Evolutionary conservation across 2,113 vertebrate species (phyloP).

Genomic region (Centrocercus urophasianus): DNA sequence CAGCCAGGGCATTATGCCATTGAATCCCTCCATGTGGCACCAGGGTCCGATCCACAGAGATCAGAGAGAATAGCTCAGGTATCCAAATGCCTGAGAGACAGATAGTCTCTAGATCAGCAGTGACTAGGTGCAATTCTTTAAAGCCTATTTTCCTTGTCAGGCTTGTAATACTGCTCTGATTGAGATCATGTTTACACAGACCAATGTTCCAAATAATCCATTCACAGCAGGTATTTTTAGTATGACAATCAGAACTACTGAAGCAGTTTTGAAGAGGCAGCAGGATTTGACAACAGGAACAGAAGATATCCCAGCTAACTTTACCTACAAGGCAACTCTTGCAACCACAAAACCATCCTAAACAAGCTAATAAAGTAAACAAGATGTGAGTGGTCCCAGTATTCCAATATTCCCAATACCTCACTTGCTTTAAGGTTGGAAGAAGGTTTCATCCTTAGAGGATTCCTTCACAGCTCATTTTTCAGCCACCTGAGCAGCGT

Average conservation of each 20-base stretch:
- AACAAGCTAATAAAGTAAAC: too few relatives aligned
- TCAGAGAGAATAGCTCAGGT: background rate
- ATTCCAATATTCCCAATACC: background rate
- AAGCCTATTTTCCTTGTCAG: background rate
- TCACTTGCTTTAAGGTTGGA: slow-evolving; percentile 12
- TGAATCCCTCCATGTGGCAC: fast-evolving
- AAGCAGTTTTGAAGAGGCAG: background rate
- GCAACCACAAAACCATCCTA: too few relatives aligned
- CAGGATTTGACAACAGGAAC: background rate
- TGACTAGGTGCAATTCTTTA: background rate
- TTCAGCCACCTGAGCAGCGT: background rate
- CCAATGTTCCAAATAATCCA: background rate
- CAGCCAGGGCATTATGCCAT: background rate
- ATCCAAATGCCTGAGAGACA: background rate
- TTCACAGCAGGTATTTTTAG: background rate
- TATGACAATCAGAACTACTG: background rate
- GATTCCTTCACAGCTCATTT: slow-evolving; percentile 37
- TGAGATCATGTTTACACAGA: fast-evolving
- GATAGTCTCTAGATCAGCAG: background rate
- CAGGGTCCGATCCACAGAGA: background rate
- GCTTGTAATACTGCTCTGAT: background rate
- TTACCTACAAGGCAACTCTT: background rate
- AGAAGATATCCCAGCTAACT: background rate
- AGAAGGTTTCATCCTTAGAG: background rate
- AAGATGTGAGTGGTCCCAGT: too few relatives aligned